Conservation (phyloP, 2,113 vertebrate species). For the Gobiocypris rarus region DNA sequence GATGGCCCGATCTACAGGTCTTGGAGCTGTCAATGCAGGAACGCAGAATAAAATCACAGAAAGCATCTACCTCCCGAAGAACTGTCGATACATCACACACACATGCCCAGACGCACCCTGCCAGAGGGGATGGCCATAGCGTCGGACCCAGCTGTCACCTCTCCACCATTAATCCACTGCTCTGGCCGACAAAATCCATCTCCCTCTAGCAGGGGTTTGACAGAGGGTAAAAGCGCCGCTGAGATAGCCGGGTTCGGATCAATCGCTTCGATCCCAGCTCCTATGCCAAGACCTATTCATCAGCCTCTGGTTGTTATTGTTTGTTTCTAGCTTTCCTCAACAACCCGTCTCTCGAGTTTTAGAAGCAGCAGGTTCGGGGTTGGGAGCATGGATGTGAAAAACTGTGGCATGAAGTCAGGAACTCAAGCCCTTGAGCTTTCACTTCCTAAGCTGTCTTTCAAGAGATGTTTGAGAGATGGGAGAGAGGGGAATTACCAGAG, state of each 20-base stretch:
- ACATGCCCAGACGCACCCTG: conserved; percentile 28
- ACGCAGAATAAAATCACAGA: conserved; percentile 42
- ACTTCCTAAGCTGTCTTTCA: not conserved
- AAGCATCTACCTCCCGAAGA: conserved; percentile 37
- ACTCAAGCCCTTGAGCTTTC: conserved; percentile 13
- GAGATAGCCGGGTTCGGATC: conserved; percentile 74
- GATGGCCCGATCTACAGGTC: conserved; percentile 2
- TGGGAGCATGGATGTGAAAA: conserved; percentile 3
- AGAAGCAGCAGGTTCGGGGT: conserved; percentile 33
- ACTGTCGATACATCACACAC: conserved; percentile 40
- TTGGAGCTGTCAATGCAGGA: conserved; percentile 13
- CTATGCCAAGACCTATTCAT: conserved; percentile 73
- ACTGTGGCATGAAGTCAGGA: not conserved
- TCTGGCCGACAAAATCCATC: conserved; percentile 76
- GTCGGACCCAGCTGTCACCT: conserved; percentile 47
- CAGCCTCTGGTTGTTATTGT: conserved; percentile 69
- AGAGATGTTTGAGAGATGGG: conserved; percentile 1
- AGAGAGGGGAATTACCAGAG: not conserved
- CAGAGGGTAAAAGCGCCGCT: conserved; percentile 79
- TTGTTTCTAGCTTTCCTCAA: conserved; percentile 58
- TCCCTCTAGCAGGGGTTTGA: conserved; percentile 76
- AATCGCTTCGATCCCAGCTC: conserved; percentile 76
- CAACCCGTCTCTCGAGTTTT: conserved; percentile 46
- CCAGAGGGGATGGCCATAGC: conserved; percentile 47
- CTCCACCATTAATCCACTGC: conserved; percentile 78